Conservation (phyloP, 2,797 vertebrate genomes). For the Lagorchestes hirsutus region DNA sequence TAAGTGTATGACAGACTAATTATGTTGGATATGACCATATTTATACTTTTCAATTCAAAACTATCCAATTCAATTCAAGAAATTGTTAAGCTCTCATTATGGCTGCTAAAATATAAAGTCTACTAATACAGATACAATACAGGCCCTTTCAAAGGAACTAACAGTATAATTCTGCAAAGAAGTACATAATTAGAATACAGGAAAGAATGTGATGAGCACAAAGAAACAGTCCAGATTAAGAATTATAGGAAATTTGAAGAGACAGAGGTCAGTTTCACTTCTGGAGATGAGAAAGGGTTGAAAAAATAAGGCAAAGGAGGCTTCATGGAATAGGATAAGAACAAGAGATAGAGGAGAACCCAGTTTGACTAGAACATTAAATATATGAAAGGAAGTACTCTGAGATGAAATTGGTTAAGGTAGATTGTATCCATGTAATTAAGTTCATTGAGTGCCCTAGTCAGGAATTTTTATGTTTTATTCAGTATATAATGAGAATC, state of each 20-base stretch:
- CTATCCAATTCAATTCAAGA: background rate
- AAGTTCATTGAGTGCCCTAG: background rate
- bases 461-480: background rate
- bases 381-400: background rate
- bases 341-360: background rate
- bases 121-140: background rate
- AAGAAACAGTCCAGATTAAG: background rate
- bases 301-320: background rate
- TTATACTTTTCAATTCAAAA: background rate
- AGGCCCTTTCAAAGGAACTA: background rate
- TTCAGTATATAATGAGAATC: background rate
- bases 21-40: background rate
- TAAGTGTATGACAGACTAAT: background rate
- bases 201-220: background rate
- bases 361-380: background rate
- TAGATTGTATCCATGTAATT: background rate
- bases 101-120: background rate
- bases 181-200: background rate
- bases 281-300: background rate
- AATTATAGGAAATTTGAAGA: background rate
- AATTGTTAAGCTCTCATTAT: background rate
- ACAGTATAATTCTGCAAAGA: conserved; percentile 36
- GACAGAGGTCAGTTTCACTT: background rate
- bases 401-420: background rate
- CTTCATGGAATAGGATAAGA: background rate